A percentile compares a stretch with the other conserved stretches of the same genome.
phyloP scores from a whole-genome alignment of 2,797 vertebrate genomes.

The Myioborus miniatus region DNA sequence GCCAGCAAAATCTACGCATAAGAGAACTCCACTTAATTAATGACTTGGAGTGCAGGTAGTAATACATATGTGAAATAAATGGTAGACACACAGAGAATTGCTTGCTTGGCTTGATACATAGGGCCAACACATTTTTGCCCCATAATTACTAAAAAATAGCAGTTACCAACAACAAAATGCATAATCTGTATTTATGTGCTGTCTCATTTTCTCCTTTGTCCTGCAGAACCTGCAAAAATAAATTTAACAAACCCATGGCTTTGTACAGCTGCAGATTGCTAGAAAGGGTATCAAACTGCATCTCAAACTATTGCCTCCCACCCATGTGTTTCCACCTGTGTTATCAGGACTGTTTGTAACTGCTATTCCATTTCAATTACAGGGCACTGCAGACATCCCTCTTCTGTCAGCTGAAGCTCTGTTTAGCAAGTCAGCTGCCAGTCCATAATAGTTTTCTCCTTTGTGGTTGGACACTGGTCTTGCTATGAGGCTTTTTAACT shows the following conservation, averaged over 20 bases:
- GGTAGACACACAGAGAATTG: neutral
- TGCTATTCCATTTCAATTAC: neutral
- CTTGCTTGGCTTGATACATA: neutral
- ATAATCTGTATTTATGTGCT: neutral
- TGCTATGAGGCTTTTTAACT: neutral
- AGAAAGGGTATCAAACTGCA: neutral
- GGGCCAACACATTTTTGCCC: neutral
- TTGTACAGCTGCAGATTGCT: neutral
- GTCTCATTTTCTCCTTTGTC: neutral
- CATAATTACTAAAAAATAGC: neutral
- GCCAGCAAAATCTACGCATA: constrained; percentile 22
- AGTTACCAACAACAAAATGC: neutral
- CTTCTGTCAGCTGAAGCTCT: neutral
- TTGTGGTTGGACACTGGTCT: neutral
- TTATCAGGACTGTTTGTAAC: neutral
- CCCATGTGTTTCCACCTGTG: neutral
- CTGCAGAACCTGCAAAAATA: neutral
- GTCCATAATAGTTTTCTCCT: neutral
- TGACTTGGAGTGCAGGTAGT: neutral
- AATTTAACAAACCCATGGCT: neutral
- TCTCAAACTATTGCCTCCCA: neutral
- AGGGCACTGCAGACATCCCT: neutral
- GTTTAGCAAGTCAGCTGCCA: neutral
- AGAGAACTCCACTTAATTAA: constrained; percentile 34
- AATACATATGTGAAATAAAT: neutral